Evolutionary conservation across 2,888 invertebrate species (phyloP), one percentile per base, ranked within the genome.

Genomic region (Agriopis aurantiaria): DNA sequence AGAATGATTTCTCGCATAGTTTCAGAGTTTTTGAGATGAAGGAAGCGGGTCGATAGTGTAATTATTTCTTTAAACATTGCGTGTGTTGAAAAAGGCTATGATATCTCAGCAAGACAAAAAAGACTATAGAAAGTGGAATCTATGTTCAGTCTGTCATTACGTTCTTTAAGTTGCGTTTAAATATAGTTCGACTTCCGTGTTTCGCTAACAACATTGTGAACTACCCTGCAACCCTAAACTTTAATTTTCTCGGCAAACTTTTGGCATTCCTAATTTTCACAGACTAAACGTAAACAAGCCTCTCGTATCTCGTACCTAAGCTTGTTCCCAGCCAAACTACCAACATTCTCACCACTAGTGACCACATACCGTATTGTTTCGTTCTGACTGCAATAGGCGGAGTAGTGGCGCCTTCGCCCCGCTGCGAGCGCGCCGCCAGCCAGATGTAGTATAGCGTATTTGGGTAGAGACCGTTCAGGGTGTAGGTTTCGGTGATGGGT

Each of bases 371-470:
- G 95, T 98, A 99, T 96, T 98, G 98, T 92, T 98, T 98, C 64
- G 99, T 99, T 94, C 98, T 96, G 81, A 98, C 98, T 78, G 98
- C 97, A 78, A 99, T 97, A 12, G 98, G 98, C 51, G 98, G 98
- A 14, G 99, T 99, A 66, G 98, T 98, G 46, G 99, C 99, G 14
- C 99, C 99, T 91, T 98, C 99, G 11, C 99, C 99, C 76, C 97
- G 95, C 83, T 97, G 97, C 14, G 98, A 99, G 78, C 98, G 96
- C 69, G 99, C 99, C 12, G 99, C 98, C 81, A 99, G 95, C 98
- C 99, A 99, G 84, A 99, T 97, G 94, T 98, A 98, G 95, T 99
- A 99, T 80, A 98, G 93, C 11, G 99, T 99, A 95, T 99, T 98
- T 46, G 99, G 99, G 88, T 98, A 98, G 56, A 99, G 96, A 66